Evolutionary conservation across 30 jellyfish, hydroid and myxozoan genomes (phyloP).

Genomic region (Aurelia aurita): DNA sequence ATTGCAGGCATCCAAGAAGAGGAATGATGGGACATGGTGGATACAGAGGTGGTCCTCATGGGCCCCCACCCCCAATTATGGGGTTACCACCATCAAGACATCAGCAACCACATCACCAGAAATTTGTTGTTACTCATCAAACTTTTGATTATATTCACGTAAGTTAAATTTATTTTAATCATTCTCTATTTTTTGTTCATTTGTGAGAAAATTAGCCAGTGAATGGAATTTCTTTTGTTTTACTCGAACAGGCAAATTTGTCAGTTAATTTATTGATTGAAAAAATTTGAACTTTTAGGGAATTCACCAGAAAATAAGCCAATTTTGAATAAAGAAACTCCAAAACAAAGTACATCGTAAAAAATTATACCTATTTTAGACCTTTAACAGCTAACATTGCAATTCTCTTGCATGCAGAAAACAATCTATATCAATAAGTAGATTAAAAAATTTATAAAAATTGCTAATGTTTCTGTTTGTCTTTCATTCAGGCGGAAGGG

Average conservation of each 20-base stretch:
- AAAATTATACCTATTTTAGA: no score
- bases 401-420: no score
- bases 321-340: no score
- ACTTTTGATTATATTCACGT: constrained; percentile 84
- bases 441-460: no score
- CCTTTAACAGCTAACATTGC: no score
- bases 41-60: constrained; percentile 59
- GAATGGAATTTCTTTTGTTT: background rate
- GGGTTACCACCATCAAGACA: constrained; percentile 67
- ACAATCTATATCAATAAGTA: no score
- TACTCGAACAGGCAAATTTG: no score
- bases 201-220: background rate
- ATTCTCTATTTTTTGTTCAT: background rate
- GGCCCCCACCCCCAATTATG: constrained; percentile 76
- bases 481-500: constrained; percentile 61
- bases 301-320: no score
- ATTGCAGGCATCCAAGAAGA: constrained; percentile 77
- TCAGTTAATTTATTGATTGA: no score
- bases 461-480: no score
- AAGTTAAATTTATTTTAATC: background rate
- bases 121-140: constrained; percentile 78
- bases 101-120: constrained; percentile 53
- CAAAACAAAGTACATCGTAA: no score
- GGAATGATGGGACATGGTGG: constrained; percentile 79
- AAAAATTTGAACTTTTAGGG: no score